Evolutionary conservation across 2,113 vertebrate species (phyloP).

Genomic region (Scortum barcoo): DNA sequence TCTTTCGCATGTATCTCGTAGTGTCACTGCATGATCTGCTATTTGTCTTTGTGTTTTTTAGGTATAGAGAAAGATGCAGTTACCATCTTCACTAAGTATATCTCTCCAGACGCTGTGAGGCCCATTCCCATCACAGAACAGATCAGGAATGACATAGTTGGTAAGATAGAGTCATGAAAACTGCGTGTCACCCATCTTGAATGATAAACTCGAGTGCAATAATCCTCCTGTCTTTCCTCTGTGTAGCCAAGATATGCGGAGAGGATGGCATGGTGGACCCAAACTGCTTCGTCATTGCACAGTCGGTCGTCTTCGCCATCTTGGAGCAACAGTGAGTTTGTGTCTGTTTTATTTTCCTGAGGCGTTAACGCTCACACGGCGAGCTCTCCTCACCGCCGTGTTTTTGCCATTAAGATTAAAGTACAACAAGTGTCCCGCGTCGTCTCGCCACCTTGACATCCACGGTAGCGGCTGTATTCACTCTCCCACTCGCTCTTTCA

Average conservation of each 20-base stretch:
- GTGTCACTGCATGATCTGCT: not conserved
- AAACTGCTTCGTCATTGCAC: conserved; percentile 96
- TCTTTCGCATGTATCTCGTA: not conserved
- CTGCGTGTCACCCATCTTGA: not conserved
- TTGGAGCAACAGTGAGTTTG: conserved; percentile 96
- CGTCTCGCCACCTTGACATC: not conserved
- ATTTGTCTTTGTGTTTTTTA: conserved; percentile 63
- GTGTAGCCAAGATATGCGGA: conserved; percentile 96
- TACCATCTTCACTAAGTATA: conserved; percentile 97
- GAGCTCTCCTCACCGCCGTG: not conserved
- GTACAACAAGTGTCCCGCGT: not conserved
- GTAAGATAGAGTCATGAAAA: conserved; percentile 84
- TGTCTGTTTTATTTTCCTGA: conserved; percentile 6
- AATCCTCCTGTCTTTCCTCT: conserved; percentile 39
- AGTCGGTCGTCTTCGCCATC: conserved; percentile 90
- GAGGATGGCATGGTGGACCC: conserved; percentile 98
- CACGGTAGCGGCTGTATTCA: conserved; percentile 6
- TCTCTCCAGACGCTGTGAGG: conserved; percentile 97
- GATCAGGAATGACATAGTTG: conserved; percentile 97
- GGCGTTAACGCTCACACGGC: not conserved
- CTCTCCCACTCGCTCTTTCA: conserved; percentile 35
- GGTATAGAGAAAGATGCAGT: conserved; percentile 98
- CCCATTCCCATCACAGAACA: conserved; percentile 96
- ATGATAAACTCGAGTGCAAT: not conserved
- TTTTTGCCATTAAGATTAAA: conserved; percentile 31